Percentiles rank a stretch among this genome's conserved stretches.
phyloP scores from a whole-genome alignment of 2,797 vertebrate genomes.

The Novumbra hubbsi region DNA sequence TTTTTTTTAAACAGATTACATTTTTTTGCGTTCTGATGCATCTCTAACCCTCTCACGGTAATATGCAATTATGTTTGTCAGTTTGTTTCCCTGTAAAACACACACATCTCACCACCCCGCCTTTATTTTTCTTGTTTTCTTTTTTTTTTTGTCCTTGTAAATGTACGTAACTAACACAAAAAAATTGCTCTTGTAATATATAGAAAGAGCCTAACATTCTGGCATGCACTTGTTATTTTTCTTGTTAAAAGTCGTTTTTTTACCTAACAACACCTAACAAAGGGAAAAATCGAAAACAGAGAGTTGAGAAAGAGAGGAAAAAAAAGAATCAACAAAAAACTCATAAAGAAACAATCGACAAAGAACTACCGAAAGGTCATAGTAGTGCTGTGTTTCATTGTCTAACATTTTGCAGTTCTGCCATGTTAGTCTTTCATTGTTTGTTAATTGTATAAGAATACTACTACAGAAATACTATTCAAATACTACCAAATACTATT shows the following conservation, averaged over 20 bases:
- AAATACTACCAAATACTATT: conserved; percentile 10
- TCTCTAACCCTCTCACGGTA: not conserved
- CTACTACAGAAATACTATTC: conserved; percentile 30
- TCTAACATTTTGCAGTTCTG: conserved; percentile 21
- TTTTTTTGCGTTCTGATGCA: not conserved
- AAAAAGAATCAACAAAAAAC: conserved; percentile 9
- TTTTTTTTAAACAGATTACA: not conserved
- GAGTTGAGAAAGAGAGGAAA: conserved; percentile 22
- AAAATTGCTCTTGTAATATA: conserved; percentile 17
- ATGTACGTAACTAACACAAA: conserved; percentile 24
- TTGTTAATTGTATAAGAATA: conserved; percentile 11
- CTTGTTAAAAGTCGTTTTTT: conserved; percentile 6
- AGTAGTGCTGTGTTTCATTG: conserved; percentile 21
- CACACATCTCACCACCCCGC: conserved; percentile 33
- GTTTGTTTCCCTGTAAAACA: conserved; percentile 31
- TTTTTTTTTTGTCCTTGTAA: conserved; percentile 20
- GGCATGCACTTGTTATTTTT: conserved; percentile 36
- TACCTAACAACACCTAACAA: conserved; percentile 30
- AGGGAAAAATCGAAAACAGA: conserved; percentile 31
- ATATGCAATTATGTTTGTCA: conserved; percentile 18
- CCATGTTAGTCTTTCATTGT: conserved; percentile 21
- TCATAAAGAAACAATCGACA: conserved; percentile 29
- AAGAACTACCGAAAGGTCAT: conserved; percentile 29
- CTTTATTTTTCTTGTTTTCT: conserved; percentile 31
- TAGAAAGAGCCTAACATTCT: conserved; percentile 35